Conservation (phyloP, 2,888 invertebrate species). For the Stenolophus ochropezus region DNA sequence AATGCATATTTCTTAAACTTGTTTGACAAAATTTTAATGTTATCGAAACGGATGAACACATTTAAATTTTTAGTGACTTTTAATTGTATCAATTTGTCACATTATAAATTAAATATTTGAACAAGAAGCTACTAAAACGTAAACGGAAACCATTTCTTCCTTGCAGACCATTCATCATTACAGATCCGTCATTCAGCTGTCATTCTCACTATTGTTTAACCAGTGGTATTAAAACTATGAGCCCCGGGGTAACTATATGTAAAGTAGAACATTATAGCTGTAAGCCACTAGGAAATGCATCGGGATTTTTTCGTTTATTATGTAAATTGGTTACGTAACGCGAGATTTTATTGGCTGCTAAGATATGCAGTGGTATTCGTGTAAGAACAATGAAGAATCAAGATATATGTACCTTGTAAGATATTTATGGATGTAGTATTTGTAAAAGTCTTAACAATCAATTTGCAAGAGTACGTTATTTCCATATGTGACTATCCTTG, state of each 20-base stretch:
- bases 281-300: slow-evolving; percentile 13
- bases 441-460: not conserved
- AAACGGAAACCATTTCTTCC: not conserved
- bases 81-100: too few relatives aligned
- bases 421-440: slow-evolving; percentile 4
- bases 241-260: not conserved
- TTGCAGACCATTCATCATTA: not conserved
- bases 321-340: slow-evolving; percentile 25
- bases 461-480: not conserved
- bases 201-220: slow-evolving; percentile 20
- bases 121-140: not conserved
- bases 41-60: too few relatives aligned
- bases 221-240: slow-evolving; percentile 1
- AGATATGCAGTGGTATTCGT: not conserved
- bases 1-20: too few relatives aligned
- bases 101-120: too few relatives aligned
- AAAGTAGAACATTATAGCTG: not conserved
- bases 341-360: slow-evolving; percentile 18
- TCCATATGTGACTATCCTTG: not conserved
- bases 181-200: slow-evolving; percentile 18
- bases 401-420: slow-evolving; percentile 13
- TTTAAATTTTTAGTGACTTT: too few relatives aligned
- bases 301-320: not conserved
- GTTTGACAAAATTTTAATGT: too few relatives aligned
- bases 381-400: slow-evolving; percentile 16